Evolutionary conservation across 2,888 invertebrate genomes (phyloP).

Genomic region (Resseliella maxima): DNA sequence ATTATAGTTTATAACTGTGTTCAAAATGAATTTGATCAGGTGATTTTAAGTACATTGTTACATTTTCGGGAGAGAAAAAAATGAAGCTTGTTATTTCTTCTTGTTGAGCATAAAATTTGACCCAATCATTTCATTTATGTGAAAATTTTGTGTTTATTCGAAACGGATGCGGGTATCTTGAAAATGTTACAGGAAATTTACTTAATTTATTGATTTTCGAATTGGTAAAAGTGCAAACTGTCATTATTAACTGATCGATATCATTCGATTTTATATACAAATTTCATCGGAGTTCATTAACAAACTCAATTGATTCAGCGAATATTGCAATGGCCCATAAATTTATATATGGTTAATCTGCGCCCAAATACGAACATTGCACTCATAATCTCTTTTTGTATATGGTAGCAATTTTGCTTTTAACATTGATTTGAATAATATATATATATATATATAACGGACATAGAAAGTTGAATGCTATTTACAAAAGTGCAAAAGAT

Average conservation of each 20-base stretch:
- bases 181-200: neutral
- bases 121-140: neutral
- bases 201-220: conserved; percentile 15
- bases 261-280: neutral
- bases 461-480: neutral
- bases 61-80: neutral
- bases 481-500: neutral
- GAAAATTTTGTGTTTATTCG: neutral
- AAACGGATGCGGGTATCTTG: neutral
- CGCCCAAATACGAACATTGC: neutral
- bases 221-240: neutral
- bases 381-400: neutral
- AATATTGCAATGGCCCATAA: neutral
- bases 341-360: neutral
- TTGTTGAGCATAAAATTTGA: neutral
- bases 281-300: neutral
- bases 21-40: conserved; percentile 19
- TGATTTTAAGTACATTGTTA: conserved; percentile 43
- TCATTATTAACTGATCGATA: neutral
- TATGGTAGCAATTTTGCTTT: neutral
- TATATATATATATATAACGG: neutral
- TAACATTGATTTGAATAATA: neutral
- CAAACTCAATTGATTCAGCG: neutral
- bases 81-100: neutral
- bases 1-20: conserved; percentile 28